Evolutionary conservation across 2,113 vertebrate genomes (phyloP).

Genomic region (Damaliscus lunatus): DNA sequence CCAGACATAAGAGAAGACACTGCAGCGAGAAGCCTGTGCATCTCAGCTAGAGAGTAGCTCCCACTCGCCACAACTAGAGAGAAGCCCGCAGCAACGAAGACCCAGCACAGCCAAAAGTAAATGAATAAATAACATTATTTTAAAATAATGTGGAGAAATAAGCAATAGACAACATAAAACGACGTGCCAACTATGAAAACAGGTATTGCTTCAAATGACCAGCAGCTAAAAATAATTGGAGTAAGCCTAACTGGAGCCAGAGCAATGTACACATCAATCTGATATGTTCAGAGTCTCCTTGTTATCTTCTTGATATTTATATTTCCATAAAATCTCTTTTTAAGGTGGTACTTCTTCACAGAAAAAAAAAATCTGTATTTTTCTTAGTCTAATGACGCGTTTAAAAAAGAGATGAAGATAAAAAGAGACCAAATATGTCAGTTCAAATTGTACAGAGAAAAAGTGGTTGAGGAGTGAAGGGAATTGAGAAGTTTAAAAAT

Average conservation of each 20-base stretch:
- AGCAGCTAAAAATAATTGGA: background rate
- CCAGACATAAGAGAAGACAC: background rate
- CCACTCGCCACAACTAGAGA: background rate
- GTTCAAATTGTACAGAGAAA: background rate
- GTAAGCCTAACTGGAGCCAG: background rate
- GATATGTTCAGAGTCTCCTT: background rate
- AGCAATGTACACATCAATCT: background rate
- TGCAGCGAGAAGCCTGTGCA: background rate
- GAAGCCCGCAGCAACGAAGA: background rate
- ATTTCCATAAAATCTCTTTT: background rate
- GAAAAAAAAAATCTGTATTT: background rate
- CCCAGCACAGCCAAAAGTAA: background rate
- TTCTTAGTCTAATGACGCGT: background rate
- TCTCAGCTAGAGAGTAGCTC: background rate
- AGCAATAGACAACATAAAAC: background rate
- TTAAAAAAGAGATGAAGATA: background rate
- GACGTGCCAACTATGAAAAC: background rate
- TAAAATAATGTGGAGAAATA: background rate
- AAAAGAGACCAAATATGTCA: background rate
- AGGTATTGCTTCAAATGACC: background rate
- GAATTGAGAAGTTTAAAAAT: background rate
- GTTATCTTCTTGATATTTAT: background rate
- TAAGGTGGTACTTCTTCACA: background rate
- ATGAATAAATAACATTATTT: background rate
- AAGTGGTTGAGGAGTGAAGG: background rate